Base-by-base conservation (phyloP, 2,888 invertebrate species). In the Tipula lateralis region DNA sequence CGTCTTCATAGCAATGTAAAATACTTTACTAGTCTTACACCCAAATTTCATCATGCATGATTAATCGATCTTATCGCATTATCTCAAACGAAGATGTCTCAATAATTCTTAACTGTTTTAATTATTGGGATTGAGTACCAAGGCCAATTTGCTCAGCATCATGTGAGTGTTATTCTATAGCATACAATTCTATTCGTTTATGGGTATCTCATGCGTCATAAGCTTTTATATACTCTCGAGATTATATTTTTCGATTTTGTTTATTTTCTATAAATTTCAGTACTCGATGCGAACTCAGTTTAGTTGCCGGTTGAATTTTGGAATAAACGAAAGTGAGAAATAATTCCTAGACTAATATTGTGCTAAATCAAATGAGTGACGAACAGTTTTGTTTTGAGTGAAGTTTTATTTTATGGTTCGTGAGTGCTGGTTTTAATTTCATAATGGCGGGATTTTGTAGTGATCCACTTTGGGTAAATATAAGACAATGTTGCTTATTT, bases 381-480 rank as follows among this genome's bases (percentile, higher is more conserved):
- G 12, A 66, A 66, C 0, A 39, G 4, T 39, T n/a, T n/a, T n/a
- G 4, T 9, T 24, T 66, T 66, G 12, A 66, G 66, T 66, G 19
- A 16, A n/a, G 7, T 16, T 36, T 44, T 16, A 44, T 44, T 44
- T 44, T 44, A 16, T 44, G 5, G n/a, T 16, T 39, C n/a, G 36
- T 39, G 13, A 12, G n/a, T 44, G 16, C n/a, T n/a, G n/a, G 3
- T 36, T 36, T 36, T 36, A 16, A 16, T 50, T 50, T 6, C 83
- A 84, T n/a, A 39, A 85, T 85, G 85, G 81, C 80, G 29, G 81
- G 39, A 80, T 85, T 85, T 85, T 85, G 85, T 82, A 84, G 82
- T 29, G 80, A 82, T 39, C 80, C 66, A 44, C 50, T 85, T 32
- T 86, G 86, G 85, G 86, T 86, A 83, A 84, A 85, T 84, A 24